phyloP scores from a whole-genome alignment of 2,888 invertebrate species.

The Helobdella robusta region DNA sequence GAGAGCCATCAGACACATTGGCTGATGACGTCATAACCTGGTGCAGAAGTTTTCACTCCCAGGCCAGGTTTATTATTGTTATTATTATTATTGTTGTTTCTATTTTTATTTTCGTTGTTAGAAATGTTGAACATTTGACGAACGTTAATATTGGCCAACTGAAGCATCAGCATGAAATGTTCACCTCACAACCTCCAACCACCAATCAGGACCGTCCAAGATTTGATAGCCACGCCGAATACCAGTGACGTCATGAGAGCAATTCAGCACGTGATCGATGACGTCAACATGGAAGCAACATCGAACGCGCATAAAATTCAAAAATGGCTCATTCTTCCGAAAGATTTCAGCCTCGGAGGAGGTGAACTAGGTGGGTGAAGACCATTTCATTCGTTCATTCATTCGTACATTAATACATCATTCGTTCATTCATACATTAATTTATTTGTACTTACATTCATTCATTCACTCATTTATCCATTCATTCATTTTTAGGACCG shows the following conservation, averaged over 20 bases:
- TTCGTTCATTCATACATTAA: no score
- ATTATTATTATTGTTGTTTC: no score
- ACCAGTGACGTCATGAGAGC: constrained; percentile 51
- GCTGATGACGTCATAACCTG: constrained; percentile 61
- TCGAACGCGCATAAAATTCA: constrained; percentile 77
- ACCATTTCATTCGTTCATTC: background rate
- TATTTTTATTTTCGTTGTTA: no score
- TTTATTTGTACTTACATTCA: no score
- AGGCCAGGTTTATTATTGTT: constrained; percentile 39
- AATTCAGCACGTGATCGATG: constrained; percentile 62
- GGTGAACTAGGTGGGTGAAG: constrained; percentile 68
- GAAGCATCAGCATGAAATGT: no score
- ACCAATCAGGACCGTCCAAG: constrained; percentile 43
- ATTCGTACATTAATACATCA: no score
- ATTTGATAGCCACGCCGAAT: constrained; percentile 14
- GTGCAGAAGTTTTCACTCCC: constrained; percentile 36
- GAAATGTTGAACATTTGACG: no score
- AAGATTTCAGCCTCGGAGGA: constrained; percentile 73
- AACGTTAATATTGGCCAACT: no score
- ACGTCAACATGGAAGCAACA: constrained; percentile 67
- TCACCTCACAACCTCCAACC: no score
- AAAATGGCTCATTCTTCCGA: constrained; percentile 72
- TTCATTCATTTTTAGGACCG: constrained; percentile 63
- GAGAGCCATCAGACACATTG: constrained; percentile 64
- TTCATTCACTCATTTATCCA: no score